Percentiles rank a stretch among this genome's conserved stretches.
phyloP scores from a whole-genome alignment of 1,140 invertebrate genomes.

The Archivesica marissinica region DNA sequence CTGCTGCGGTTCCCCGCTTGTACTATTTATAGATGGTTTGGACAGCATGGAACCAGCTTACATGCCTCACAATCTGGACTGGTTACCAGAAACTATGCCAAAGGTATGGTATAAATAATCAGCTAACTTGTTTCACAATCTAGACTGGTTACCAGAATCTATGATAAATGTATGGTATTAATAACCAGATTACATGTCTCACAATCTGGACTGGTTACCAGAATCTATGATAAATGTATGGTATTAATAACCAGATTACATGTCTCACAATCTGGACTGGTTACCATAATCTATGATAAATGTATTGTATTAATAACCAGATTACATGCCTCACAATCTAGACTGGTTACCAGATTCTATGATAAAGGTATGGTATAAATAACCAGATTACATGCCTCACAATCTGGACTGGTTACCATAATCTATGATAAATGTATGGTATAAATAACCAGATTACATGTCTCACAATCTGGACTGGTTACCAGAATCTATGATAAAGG shows the following conservation, averaged over 20 bases:
- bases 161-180: not conserved
- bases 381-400: too few species aligned
- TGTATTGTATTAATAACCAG: constrained; percentile 60
- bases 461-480: constrained; percentile 81
- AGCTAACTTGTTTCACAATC: too few species aligned
- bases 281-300: not conserved
- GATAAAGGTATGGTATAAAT: constrained; percentile 73
- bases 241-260: too few species aligned
- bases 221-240: constrained; percentile 74
- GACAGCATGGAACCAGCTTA: constrained; percentile 80
- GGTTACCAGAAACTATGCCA: constrained; percentile 78
- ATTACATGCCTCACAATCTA: constrained; percentile 77
- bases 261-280: constrained; percentile 1
- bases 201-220: constrained; percentile 81
- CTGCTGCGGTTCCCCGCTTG: constrained; percentile 71
- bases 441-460: constrained; percentile 71
- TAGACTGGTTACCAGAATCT: not conserved
- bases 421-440: not conserved
- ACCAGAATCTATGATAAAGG: constrained; percentile 75
- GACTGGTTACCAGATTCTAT: constrained; percentile 80
- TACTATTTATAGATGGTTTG: constrained; percentile 82
- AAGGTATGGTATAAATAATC: constrained; percentile 73
- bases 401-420: not conserved
- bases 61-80: constrained; percentile 79
- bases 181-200: constrained; percentile 76